Conservation (phyloP, 2,888 invertebrate species). For the Drosophila subsilvestris region DNA sequence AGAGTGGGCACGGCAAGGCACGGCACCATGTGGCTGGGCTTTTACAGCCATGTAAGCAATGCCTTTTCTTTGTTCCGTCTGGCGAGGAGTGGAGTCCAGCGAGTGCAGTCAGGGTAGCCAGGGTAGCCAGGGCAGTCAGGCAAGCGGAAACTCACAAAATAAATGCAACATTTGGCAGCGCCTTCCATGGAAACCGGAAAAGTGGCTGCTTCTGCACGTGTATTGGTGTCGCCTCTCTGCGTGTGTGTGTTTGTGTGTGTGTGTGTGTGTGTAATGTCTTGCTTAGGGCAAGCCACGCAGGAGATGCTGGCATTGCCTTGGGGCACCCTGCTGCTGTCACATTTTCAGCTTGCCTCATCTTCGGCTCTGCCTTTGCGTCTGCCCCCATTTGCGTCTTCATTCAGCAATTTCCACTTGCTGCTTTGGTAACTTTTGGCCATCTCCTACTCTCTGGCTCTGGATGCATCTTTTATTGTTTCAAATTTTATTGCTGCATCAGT, state of each 20-base stretch:
- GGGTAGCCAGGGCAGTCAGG: constrained; percentile 32
- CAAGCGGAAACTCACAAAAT: constrained; percentile 77
- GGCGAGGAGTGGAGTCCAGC: constrained; percentile 20
- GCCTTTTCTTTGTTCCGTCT: constrained; percentile 43
- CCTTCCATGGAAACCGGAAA: constrained; percentile 74
- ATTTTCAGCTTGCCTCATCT: constrained; percentile 45
- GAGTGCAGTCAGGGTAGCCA: not conserved
- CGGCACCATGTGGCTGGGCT: not conserved
- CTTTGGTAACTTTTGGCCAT: constrained; percentile 45
- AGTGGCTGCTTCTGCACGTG: constrained; percentile 58
- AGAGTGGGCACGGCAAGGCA: not conserved
- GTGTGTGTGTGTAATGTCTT: constrained; percentile 49
- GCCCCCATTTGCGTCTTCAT: constrained; percentile 43
- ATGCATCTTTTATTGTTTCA: constrained; percentile 74
- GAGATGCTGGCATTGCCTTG: constrained; percentile 23
- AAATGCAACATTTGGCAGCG: constrained; percentile 81
- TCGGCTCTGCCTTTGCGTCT: constrained; percentile 20
- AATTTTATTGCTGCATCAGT: constrained; percentile 80
- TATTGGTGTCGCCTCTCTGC: constrained; percentile 8
- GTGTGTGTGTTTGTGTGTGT: constrained; percentile 31
- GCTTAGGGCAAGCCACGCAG: constrained; percentile 48
- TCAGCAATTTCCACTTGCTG: constrained; percentile 68
- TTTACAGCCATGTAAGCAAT: constrained; percentile 28
- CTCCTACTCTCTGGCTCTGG: constrained; percentile 28
- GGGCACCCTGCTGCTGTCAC: constrained; percentile 57